Evolutionary conservation across 2,888 invertebrate genomes (phyloP).

Genomic region (Stomorhina lunata): DNA sequence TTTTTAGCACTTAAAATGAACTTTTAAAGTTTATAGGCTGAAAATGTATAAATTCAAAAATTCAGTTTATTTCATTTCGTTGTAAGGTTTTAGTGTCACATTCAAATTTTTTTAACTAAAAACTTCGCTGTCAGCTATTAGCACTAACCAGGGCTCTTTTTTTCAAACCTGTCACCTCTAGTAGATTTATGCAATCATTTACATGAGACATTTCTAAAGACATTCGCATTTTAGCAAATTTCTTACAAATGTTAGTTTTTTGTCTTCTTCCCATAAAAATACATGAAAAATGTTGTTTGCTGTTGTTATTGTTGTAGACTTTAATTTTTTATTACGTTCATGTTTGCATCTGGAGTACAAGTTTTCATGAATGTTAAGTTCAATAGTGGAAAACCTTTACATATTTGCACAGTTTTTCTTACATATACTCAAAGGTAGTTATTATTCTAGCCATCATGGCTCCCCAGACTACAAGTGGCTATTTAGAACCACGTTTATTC

Average conservation of each 20-base stretch:
- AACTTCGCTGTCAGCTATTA: background rate
- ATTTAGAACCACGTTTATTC: constrained; percentile 40
- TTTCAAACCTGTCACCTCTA: background rate
- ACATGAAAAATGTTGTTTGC: background rate
- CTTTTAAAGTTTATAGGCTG: background rate
- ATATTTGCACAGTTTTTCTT: background rate
- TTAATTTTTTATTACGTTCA: background rate
- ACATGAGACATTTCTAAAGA: background rate
- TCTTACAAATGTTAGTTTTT: background rate
- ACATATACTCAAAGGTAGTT: constrained; percentile 48
- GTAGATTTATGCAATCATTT: background rate
- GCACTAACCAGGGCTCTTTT: background rate
- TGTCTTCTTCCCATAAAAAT: background rate
- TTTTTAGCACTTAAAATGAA: background rate
- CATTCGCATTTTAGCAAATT: background rate
- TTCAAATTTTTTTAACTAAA: background rate
- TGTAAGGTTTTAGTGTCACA: background rate
- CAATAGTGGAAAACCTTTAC: constrained; percentile 40
- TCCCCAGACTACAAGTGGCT: constrained; percentile 53
- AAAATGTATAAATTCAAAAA: background rate
- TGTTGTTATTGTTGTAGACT: background rate
- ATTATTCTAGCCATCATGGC: constrained; percentile 55
- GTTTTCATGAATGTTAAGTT: constrained; percentile 13
- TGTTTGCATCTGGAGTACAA: background rate
- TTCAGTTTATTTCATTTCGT: background rate